Base-by-base conservation (phyloP, 2,797 vertebrate genomes). In the Chelon auratus region DNA sequence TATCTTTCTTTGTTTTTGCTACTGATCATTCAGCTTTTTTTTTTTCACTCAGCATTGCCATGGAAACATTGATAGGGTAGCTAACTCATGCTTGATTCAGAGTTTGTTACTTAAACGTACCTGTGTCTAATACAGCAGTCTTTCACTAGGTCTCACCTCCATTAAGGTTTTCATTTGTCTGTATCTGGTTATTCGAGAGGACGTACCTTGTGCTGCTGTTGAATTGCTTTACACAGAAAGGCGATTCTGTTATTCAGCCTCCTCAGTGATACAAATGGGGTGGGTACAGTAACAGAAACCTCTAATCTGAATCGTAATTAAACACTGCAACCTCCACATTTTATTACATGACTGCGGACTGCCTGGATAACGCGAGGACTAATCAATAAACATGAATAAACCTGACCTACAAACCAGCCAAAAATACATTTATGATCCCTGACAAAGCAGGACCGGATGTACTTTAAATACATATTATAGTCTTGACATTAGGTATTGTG, bases 21-120 rank as follows among this genome's bases (percentile, higher is more conserved):
- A 53, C 6, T 20, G 52, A 37, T 54, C 36, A 36, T 37, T 54
- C 36, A 36, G 50, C 14, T 43, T 37, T 14, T 56, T 55, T 22
- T 0, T 33, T 33, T 7, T 8, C 17, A 24, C 39, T 62, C 15
- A 30, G 52, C 39, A 30, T 36, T 37, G 12, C 59, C 42, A 40
- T 43, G 39, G 62, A 65, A 43, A 65, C 62, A 20, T 12, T 5
- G 12, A 20, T 13, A 50, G 26, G 39, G 30, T 18, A 37, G 50
- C 33, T 18, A 56, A 37, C 9, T 56, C 17, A 17, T 4, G 12
- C 37, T 43, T 39, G 45, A 43, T 65, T 36, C 60, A 42, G 52
- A 51, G 17, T 52, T 62, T 40, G 63, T 52, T 42, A 63, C 51
- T 42, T 65, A 20, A 60, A 63, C 24, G 33, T 42, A 20, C 22